phyloP scores from a whole-genome alignment of 2,888 invertebrate genomes.

The Corbicula japonica region DNA sequence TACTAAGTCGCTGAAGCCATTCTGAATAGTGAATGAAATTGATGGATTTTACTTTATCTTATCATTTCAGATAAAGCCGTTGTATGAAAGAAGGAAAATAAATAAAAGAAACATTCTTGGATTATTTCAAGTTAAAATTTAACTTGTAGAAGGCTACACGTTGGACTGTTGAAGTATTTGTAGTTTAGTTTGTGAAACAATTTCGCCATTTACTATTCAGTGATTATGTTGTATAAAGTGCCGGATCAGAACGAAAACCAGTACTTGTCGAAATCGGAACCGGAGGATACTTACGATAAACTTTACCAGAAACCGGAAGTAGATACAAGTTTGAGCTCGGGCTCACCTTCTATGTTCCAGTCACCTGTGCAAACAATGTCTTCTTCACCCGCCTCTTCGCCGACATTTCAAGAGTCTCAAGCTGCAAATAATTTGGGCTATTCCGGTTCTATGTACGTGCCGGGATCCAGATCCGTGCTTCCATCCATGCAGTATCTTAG shows the following conservation, averaged over 20 bases:
- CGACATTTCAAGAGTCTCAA: conserved; percentile 57
- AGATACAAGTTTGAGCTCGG: conserved; percentile 26
- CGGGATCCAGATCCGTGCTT: conserved; percentile 62
- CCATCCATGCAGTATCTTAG: conserved; percentile 66
- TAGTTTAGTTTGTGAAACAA: too few relatives aligned
- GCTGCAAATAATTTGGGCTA: conserved; percentile 56
- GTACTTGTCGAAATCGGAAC: conserved; percentile 50
- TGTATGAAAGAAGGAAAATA: too few relatives aligned
- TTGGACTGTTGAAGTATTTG: too few relatives aligned
- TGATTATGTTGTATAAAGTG: conserved; percentile 67
- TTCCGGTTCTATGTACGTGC: conserved; percentile 64
- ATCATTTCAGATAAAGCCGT: conserved; percentile 46
- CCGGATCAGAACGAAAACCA: conserved; percentile 43
- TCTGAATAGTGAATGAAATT: too few relatives aligned
- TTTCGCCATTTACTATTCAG: too few relatives aligned
- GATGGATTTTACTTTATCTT: conserved; percentile 15
- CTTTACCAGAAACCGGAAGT: conserved; percentile 53
- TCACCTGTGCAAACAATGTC: conserved; percentile 46
- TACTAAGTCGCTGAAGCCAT: conserved; percentile 16
- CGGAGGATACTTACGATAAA: conserved; percentile 52
- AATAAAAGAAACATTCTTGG: too few relatives aligned
- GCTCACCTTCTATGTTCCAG: conserved; percentile 61
- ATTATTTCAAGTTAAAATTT: too few relatives aligned
- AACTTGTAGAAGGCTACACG: too few relatives aligned
- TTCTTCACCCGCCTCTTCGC: conserved; percentile 55